Evolutionary conservation across 2,797 vertebrate genomes (phyloP), one percentile per base, ranked within the genome.

Genomic region (Aeoliscus strigatus): DNA sequence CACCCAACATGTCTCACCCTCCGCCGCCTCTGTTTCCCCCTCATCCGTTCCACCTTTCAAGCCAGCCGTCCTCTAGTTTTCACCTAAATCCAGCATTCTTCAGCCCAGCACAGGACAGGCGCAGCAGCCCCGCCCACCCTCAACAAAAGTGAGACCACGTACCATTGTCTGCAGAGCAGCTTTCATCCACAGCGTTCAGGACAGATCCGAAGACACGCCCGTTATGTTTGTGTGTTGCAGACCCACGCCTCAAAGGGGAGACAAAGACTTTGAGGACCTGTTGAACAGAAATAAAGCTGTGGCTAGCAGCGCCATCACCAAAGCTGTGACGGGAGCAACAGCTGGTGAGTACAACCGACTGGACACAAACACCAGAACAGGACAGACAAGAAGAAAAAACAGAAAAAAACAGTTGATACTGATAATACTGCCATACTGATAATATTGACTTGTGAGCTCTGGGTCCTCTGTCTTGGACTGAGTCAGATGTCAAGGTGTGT

Each of bases 221-320:
- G 18, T 2, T 10, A n/a, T 31, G 9, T 52, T 26, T 62, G 10
- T 21, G 0, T 35, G 2, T 69, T 76, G 17, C 83, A 93, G 91
- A 66, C 89, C 89, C 12, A 67, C 81, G 1, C 60, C 84, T 1
- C 71, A 85, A 0, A 83, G 84, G 64, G 82, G 81, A 13, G 88
- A 91, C 29, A 83, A 74, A 29, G 93, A 94, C 57, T 94, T 92
- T 59, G 94, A 98, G 65, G 94, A 97, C 70, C 88, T 95, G 64
- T 93, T 97, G 90, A 96, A 92, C 82, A 86, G 93, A 71, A 98
- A 98, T 69, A 81, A 87, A 80, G 91, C 92, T 0, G 92, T 97
- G 54, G 92, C 95, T 67, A 96, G 93, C 83, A 94, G 90, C 65
- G 94, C 93, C 75, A 96, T 97, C 61, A 93, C 91, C 64, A 97